Base-by-base conservation (phyloP, 2,113 vertebrate species). In the Eudyptes chrysolophus region DNA sequence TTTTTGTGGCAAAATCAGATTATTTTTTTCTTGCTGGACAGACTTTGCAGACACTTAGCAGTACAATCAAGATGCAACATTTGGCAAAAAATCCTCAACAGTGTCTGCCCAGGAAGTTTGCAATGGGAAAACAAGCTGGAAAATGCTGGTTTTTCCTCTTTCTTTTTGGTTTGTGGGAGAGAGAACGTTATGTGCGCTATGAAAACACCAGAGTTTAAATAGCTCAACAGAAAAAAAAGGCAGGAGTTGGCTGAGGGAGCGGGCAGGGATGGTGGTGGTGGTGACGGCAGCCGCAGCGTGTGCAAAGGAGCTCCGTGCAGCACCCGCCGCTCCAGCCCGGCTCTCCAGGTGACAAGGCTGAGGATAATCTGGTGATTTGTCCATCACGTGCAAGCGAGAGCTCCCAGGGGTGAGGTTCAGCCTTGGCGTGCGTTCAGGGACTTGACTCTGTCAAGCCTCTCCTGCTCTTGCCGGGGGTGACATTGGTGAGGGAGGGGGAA, bases 181-280 rank as follows among this genome's bases (percentile, higher is more conserved):
- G 30, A 49, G 65, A 52, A 29, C 1, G 0, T 42, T 61, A 34
- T 10, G 40, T n/a, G 74, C 7, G 1, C 29, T 55, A 1, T 26
- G 55, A 16, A 26, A 58, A 20, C 42, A 18, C 9, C 7, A 10
- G 62, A 16, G 42, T 0, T 25, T 30, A 25, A 60, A 19, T 2
- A 49, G 52, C 30, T 77, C 40, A 21, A 49, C 19, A 46, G 58
- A 4, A 46, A 5, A 34, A 40, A 16, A 18, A 40, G 71, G 22
- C 25, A 27, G 49, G 42, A 44, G 15, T 10, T 0, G 4, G 25
- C 32, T 10, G 83, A 11, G 34, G 6, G 51, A 46, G 36, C 6
- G 8, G 75, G 36, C 34, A 54, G 49, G 60, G 36, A 58, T 1
- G 5, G 61, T 0, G 60, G 6, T 0, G 40, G 78, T 6, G 66